Conservation (phyloP, 2,888 invertebrate species). For the Brachypterus glaber region DNA sequence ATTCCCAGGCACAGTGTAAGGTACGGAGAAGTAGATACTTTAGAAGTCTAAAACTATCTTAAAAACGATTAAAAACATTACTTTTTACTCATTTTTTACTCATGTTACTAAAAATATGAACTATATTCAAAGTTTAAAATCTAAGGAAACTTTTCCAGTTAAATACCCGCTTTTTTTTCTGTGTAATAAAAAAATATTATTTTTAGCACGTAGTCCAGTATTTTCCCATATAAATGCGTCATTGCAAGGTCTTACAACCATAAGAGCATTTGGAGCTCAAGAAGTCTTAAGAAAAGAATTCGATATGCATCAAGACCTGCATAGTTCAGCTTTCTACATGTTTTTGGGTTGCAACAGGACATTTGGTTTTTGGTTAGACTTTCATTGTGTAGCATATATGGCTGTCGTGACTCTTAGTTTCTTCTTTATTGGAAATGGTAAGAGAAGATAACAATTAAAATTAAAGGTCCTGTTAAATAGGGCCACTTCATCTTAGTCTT, state of each 20-base stretch:
- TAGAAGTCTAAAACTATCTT: too few species aligned
- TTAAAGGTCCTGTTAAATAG: too few species aligned
- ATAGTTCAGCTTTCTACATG: constrained; percentile 67
- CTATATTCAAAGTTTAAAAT: too few species aligned
- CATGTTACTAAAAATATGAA: too few species aligned
- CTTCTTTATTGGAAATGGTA: constrained; percentile 28
- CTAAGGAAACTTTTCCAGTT: too few species aligned
- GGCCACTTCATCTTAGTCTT: too few species aligned
- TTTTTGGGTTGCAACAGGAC: constrained; percentile 55
- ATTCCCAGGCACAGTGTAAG: too few species aligned
- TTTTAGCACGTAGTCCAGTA: constrained; percentile 65
- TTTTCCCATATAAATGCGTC: constrained; percentile 68
- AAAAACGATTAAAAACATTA: too few species aligned
- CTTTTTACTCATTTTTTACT: too few species aligned
- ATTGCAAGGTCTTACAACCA: constrained; percentile 66
- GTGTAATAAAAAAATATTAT: constrained; percentile 3
- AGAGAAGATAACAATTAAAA: too few species aligned
- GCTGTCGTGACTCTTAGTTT: constrained; percentile 29
- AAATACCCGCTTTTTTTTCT: neutral
- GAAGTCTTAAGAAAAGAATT: constrained; percentile 53
- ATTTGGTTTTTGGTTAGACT: constrained; percentile 61
- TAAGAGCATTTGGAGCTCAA: constrained; percentile 61
- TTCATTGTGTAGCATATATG: constrained; percentile 28
- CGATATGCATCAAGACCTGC: constrained; percentile 54
- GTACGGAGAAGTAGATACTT: too few species aligned